A percentile compares a stretch with the other conserved stretches of the same genome.
Conservation (phyloP, 1,140 invertebrate species). For the Drosophila tsacasi region DNA sequence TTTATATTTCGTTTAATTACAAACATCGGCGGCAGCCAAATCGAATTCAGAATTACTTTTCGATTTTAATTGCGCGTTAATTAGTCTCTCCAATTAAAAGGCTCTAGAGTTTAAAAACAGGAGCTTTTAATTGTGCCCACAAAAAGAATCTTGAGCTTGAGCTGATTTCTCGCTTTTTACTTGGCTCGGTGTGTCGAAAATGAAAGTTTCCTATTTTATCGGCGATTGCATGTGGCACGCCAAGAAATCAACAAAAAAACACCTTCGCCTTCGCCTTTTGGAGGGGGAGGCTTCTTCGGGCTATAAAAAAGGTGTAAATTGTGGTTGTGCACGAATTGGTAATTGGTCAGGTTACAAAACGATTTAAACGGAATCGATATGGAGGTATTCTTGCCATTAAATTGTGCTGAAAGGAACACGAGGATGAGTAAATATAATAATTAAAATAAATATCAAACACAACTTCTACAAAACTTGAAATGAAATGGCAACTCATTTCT, state of each 20-base stretch:
- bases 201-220: constrained; percentile 60
- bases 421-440: not conserved
- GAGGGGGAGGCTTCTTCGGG: not conserved
- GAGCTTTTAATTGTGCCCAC: constrained; percentile 80
- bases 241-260: constrained; percentile 34
- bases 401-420: not conserved
- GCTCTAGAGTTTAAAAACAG: constrained; percentile 17
- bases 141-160: constrained; percentile 65
- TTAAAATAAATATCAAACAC: not conserved
- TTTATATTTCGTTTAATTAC: constrained; percentile 69
- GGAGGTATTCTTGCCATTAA: not conserved
- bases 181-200: constrained; percentile 43
- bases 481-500: too few relatives aligned
- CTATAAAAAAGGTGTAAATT: constrained; percentile 54
- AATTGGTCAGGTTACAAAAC: constrained; percentile 39
- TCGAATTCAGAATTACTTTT: constrained; percentile 66
- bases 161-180: constrained; percentile 32
- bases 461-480: not conserved
- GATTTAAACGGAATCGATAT: constrained; percentile 17
- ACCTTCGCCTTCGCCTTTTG: constrained; percentile 29
- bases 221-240: constrained; percentile 67
- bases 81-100: constrained; percentile 72
- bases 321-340: constrained; percentile 38
- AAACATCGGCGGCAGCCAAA: constrained; percentile 19
- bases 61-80: constrained; percentile 75